Percentiles rank a stretch among this genome's conserved stretches.
phyloP scores from a whole-genome alignment of 2,113 vertebrate species.

The Chrysemys picta region DNA sequence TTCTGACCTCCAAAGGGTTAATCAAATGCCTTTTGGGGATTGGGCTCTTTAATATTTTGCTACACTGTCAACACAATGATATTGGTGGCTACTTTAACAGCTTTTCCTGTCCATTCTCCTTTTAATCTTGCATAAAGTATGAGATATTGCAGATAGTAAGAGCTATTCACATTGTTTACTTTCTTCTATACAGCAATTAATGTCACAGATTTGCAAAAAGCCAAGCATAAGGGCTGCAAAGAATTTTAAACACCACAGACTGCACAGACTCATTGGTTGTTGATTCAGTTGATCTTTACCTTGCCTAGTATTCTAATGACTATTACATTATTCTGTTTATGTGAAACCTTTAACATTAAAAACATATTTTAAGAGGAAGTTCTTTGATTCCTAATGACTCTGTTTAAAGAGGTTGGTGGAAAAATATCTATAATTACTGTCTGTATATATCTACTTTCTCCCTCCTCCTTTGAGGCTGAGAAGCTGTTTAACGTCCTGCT shows the following conservation, averaged over 20 bases:
- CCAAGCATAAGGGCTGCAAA: rapidly evolving
- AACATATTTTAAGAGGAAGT: neutral
- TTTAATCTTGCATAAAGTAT: neutral
- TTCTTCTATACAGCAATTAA: rapidly evolving
- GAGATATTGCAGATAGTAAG: rapidly evolving
- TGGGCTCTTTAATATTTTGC: neutral
- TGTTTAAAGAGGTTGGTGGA: neutral
- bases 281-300: neutral
- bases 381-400: neutral
- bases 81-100: neutral
- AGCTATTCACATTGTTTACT: neutral
- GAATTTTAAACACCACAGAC: neutral
- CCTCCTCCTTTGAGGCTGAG: neutral
- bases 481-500: neutral
- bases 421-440: neutral
- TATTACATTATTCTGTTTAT: neutral
- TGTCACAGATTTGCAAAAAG: neutral
- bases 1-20: neutral
- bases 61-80: neutral
- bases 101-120: neutral
- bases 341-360: neutral
- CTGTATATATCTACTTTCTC: neutral
- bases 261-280: neutral
- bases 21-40: neutral
- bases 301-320: neutral